phyloP scores from a whole-genome alignment of 2,113 vertebrate species.

The Lathamus discolor region DNA sequence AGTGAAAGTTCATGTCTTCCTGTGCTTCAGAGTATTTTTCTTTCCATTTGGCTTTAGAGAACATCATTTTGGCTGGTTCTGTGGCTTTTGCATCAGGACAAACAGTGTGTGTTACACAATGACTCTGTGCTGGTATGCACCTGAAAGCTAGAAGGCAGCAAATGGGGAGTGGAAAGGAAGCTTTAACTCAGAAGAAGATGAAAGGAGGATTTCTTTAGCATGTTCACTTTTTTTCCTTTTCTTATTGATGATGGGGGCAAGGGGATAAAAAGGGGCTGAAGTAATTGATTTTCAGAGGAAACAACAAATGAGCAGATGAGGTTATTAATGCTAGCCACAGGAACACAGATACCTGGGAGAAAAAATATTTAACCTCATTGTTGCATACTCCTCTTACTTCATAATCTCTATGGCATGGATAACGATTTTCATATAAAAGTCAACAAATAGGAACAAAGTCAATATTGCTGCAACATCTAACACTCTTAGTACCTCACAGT shows the following conservation, averaged over 20 bases:
- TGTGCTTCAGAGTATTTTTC: not conserved
- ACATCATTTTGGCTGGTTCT: not conserved
- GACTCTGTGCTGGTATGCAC: not conserved
- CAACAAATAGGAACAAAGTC: not conserved
- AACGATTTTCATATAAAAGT: not conserved
- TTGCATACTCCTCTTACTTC: not conserved
- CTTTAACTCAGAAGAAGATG: not conserved
- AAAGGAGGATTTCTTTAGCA: not conserved
- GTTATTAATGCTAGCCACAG: not conserved
- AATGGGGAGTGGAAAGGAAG: not conserved
- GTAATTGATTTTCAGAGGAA: not conserved
- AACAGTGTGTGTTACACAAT: not conserved
- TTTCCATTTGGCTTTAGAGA: not conserved
- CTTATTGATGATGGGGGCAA: not conserved
- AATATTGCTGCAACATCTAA: not conserved
- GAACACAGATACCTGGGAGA: not conserved
- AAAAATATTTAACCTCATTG: not conserved
- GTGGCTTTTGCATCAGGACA: not conserved
- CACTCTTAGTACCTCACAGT: not conserved
- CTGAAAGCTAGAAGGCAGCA: not conserved
- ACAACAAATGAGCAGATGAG: not conserved
- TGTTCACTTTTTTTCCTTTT: not conserved
- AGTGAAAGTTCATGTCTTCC: not conserved
- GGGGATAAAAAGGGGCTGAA: rapidly evolving
- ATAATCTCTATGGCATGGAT: not conserved